These are phyloP conservation scores for Hemithea aestivaria DNA, from an alignment of 2,888 invertebrate species.

Conservation along the genomic window DNA sequence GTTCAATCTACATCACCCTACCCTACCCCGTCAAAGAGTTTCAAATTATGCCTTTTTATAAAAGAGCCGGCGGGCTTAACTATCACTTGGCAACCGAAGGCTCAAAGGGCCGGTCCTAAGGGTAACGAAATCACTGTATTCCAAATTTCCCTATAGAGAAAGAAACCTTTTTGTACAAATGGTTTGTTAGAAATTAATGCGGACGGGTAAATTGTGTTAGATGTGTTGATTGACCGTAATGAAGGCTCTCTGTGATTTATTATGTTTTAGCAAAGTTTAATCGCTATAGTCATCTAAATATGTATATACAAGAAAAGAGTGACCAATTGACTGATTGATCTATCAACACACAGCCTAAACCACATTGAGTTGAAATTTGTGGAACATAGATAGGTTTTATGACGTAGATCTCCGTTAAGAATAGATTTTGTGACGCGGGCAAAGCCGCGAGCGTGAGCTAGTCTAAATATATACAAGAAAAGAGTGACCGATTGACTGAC, in stretches of 20 bases:
- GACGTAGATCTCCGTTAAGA: too few species aligned
- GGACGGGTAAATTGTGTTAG: conserved; percentile 6
- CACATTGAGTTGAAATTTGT: too few species aligned
- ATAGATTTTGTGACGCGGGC: too few species aligned
- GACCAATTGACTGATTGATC: too few species aligned
- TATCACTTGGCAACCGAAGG: conserved; percentile 23
- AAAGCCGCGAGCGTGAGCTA: too few species aligned
- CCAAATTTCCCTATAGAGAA: conserved; percentile 38
- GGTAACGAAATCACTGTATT: conserved; percentile 40
- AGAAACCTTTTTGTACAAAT: conserved; percentile 6
- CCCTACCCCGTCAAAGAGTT: conserved; percentile 1
- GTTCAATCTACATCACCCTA: conserved; percentile 3
- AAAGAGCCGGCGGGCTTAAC: conserved; percentile 20
- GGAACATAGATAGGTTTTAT: too few species aligned
- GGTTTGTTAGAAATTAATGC: conserved; percentile 12
- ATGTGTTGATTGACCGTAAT: conserved; percentile 2
- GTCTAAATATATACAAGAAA: too few species aligned
- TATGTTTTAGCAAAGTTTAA: too few species aligned
- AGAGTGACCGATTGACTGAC: too few species aligned
- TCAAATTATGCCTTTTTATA: conserved; percentile 21
- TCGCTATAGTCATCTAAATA: too few species aligned
- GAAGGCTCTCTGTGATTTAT: neutral
- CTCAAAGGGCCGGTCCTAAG: conserved; percentile 16
- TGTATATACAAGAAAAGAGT: too few species aligned
- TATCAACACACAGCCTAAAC: too few species aligned